Percentiles rank a stretch among this genome's conserved stretches.
These are phyloP conservation scores for Epicampocera succincta DNA, from an alignment of 2,888 invertebrate genomes.

Conservation along the genomic window DNA sequence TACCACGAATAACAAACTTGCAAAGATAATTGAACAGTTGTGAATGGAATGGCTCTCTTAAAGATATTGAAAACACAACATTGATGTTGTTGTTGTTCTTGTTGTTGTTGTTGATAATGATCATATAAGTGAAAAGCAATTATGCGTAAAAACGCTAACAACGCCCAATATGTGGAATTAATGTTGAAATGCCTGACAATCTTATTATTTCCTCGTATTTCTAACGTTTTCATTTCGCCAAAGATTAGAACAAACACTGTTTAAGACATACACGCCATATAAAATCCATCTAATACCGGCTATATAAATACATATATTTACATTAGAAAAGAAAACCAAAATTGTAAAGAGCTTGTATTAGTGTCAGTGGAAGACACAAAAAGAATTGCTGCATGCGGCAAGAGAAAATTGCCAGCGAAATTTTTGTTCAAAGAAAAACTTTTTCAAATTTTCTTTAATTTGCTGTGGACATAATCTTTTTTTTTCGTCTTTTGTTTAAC, in stretches of 20 bases:
- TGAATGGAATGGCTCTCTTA: not conserved
- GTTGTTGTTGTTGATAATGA: not conserved
- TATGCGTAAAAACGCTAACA: conserved; percentile 34
- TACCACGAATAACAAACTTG: conserved; percentile 42
- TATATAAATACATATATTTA: not conserved
- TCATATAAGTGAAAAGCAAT: conserved; percentile 33
- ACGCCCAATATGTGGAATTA: conserved; percentile 34
- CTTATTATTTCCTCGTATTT: conserved; percentile 22
- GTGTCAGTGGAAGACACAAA: conserved; percentile 2
- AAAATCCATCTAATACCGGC: conserved; percentile 12
- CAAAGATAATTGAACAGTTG: conserved; percentile 20
- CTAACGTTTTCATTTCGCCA: conserved; percentile 28
- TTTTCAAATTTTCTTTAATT: conserved; percentile 18
- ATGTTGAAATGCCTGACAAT: conserved; percentile 27
- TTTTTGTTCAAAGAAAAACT: not conserved
- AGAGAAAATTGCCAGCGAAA: conserved; percentile 44
- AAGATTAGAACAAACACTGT: conserved; percentile 65
- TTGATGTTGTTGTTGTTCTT: no score
- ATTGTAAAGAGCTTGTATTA: not conserved
- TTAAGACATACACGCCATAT: conserved; percentile 38
- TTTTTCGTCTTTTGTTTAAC: not conserved
- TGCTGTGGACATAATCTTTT: conserved; percentile 29
- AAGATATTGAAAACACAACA: not conserved
- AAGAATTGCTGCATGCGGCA: conserved; percentile 29
- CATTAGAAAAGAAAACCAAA: conserved; percentile 1